Percentiles rank a stretch among this genome's conserved stretches.
These are phyloP conservation scores for Dendrolimus pini DNA, from an alignment of 2,888 invertebrate species.

Conservation along the genomic window DNA sequence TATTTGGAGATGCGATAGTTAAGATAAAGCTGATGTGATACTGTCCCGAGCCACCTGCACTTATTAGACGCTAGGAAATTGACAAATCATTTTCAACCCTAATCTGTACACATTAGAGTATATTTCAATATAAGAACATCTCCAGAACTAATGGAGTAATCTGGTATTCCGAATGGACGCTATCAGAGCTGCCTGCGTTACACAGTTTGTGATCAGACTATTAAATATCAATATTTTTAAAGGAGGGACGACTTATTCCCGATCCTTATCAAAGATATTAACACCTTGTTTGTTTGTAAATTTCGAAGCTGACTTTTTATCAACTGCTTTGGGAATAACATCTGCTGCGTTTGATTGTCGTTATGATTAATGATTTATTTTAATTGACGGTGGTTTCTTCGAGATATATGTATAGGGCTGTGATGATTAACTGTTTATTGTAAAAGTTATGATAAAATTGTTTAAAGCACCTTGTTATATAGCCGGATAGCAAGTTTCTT, in stretches of 20 bases:
- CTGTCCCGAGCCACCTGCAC: constrained; percentile 64
- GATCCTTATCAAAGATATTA: constrained; percentile 63
- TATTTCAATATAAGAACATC: constrained; percentile 15
- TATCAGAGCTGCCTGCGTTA: constrained; percentile 60
- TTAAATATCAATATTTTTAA: constrained; percentile 73
- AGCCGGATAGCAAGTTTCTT: too few species aligned
- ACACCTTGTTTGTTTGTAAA: constrained; percentile 71
- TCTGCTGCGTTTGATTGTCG: constrained; percentile 50
- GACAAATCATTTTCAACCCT: constrained; percentile 19
- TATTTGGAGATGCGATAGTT: constrained; percentile 64
- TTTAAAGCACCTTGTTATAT: too few species aligned
- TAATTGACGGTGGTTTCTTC: constrained; percentile 13
- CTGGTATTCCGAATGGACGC: constrained; percentile 60
- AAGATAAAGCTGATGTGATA: constrained; percentile 57
- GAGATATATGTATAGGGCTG: background rate
- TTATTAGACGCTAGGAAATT: constrained; percentile 23
- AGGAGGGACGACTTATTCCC: constrained; percentile 48
- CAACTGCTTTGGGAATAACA: constrained; percentile 40
- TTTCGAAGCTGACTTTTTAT: constrained; percentile 4
- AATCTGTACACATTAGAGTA: constrained; percentile 8
- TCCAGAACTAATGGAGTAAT: constrained; percentile 58
- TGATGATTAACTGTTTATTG: constrained; percentile 15
- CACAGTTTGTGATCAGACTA: constrained; percentile 59
- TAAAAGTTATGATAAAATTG: too few species aligned
- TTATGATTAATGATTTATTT: constrained; percentile 40